Percentiles rank a stretch among this genome's conserved stretches.
These are phyloP conservation scores for Crenuchus spilurus DNA, from an alignment of 2,797 vertebrate species.

Conservation along the genomic window DNA sequence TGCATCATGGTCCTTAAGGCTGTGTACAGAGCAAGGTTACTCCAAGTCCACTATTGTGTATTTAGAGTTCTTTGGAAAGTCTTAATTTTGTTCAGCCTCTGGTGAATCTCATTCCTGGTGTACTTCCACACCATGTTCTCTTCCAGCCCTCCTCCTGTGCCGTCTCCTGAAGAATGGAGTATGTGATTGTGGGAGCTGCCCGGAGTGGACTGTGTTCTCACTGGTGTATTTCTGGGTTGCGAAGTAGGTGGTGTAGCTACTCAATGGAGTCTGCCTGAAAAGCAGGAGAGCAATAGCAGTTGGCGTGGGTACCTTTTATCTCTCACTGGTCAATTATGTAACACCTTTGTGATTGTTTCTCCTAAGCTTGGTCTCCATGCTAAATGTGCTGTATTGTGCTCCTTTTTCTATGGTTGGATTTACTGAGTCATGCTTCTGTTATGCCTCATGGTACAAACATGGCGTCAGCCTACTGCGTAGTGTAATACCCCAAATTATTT, in stretches of 20 bases:
- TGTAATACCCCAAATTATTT: not conserved
- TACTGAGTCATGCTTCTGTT: not conserved
- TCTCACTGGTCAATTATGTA: conserved; percentile 2
- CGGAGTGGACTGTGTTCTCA: not conserved
- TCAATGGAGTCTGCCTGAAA: not conserved
- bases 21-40: not conserved
- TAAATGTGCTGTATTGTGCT: not conserved
- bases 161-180: not conserved
- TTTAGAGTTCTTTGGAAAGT: not conserved
- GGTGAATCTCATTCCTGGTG: not conserved
- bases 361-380: not conserved
- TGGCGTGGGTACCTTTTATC: not conserved
- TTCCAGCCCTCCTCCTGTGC: not conserved
- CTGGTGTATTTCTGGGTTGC: conserved; percentile 4
- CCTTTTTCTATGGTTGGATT: not conserved
- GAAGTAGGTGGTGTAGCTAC: not conserved
- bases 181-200: not conserved
- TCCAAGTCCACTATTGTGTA: not conserved
- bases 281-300: not conserved
- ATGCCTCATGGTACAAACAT: not conserved
- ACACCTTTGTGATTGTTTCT: conserved; percentile 10
- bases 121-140: not conserved
- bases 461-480: not conserved
- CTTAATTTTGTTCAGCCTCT: not conserved
- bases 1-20: not conserved